Base-by-base conservation (phyloP, 2,797 vertebrate species). In the Sarcoramphus papa region DNA sequence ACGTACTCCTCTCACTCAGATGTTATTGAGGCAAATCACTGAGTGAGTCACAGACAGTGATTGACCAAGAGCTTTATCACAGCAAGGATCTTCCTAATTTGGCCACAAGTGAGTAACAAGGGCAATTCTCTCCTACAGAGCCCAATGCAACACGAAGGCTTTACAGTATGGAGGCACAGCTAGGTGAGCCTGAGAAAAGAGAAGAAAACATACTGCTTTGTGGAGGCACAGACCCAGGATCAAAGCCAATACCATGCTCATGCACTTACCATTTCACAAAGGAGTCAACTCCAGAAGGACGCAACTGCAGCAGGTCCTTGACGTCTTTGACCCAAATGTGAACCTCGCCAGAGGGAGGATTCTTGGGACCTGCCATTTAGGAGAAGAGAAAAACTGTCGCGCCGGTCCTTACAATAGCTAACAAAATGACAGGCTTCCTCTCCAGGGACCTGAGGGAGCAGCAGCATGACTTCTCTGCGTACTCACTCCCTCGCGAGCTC, bases 321-420 rank as follows among this genome's bases (percentile, higher is more conserved):
- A 97, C 92, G 0, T 98, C 97, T 84, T 98, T 98, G 83, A 98
- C 97, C 98, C 97, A 98, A 45, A 98, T 98, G 57, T 98, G 98
- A 85, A 98, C 97, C 88, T 98, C 97, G 0, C 97, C 98, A 57
- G 98, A 97, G 20, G 95, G 75, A 77, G 97, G 97, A 69, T 94
- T 96, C 70, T 94, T 97, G 62, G 96, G 95, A 79, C 97, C 98
- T 98, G 87, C 43, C 85, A 33, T 60, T 75, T 25, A 84, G 53
- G 54, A 92, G 75, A 88, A 37, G 21, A 85, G 68, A 92, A 85
- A 79, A 43, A 48, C 69, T 70, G 56, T 90, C 3, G 0, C 1
- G 11, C 7, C 59, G 84, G 33, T 23, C 2, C 3, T 59, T 74
- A 53, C 6, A 74, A 35, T 0, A 33, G 68, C 63, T 56, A 70